Evolutionary conservation across 2,113 vertebrate genomes (phyloP).

Genomic region (Rafetus swinhoei): DNA sequence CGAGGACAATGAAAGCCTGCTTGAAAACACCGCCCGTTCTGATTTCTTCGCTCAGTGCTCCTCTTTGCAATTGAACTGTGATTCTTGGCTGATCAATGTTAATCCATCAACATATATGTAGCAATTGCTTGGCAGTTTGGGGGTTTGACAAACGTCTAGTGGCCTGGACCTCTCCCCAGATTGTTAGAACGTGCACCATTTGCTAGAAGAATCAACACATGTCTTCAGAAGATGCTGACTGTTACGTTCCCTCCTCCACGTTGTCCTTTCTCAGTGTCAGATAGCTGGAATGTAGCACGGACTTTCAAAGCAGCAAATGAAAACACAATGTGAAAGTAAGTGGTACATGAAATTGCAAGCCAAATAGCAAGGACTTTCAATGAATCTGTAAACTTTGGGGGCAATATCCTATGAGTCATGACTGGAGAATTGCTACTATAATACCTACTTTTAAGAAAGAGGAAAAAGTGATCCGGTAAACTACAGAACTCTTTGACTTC

Average conservation of each 20-base stretch:
- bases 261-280: too few relatives aligned
- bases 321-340: not conserved
- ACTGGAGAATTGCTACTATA: not conserved
- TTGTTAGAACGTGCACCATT: accelerated
- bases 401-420: too few relatives aligned
- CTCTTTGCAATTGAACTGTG: not conserved
- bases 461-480: not conserved
- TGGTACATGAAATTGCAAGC: not conserved
- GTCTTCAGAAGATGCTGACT: not conserved
- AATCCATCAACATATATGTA: not conserved
- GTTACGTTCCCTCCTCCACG: too few relatives aligned
- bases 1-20: too few relatives aligned
- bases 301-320: not conserved
- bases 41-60: not conserved
- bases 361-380: not conserved
- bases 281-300: accelerated
- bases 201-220: not conserved
- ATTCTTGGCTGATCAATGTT: not conserved
- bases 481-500: not conserved
- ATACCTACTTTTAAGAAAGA: not conserved
- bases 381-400: not conserved
- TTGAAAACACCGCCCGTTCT: too few relatives aligned
- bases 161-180: not conserved
- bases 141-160: not conserved
- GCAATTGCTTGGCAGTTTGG: not conserved